Evolutionary conservation across 2,113 vertebrate species (phyloP), one percentile per base, ranked within the genome.

Genomic region (Tapirus terrestris): DNA sequence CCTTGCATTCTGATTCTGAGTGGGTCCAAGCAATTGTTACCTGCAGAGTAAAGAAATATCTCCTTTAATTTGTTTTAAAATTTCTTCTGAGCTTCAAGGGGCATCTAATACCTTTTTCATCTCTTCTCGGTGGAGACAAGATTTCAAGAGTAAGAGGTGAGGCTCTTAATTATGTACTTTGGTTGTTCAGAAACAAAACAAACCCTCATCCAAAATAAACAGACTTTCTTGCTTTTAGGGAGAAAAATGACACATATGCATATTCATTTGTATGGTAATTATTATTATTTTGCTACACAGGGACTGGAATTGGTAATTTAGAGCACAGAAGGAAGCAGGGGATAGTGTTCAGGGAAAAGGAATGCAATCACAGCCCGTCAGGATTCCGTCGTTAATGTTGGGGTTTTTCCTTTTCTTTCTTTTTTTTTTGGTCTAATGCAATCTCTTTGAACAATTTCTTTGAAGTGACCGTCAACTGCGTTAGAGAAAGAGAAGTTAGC

Each of bases 251-350:
- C 97, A 96, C 61, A 77, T 88, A 94, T 97, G 96, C 97, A 94
- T 95, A 96, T 97, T 97, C 96, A 95, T 96, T 98, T 94, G 61
- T 89, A 97, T 95, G 97, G 91, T 97, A 96, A 98, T 97, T 88
- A 96, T 94, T 81, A 73, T 96, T 92, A 96, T 97, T 97, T 96
- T 76, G 90, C 96, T 97, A 70, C 91, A 17, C 94, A 90, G 97
- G 97, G 97, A 95, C 90, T 84, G 9, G 96, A 81, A 92, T 81
- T 79, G 92, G 91, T 96, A 94, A 97, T 97, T 92, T 48, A 95
- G 95, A 97, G 90, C 90, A 20, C 75, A 68, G 18, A 56, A 39
- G 58, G 85, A 95, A 9, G 75, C 94, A n/a, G 83, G 89, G 88
- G 87, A 17, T 61, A 58, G 90, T 1, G 88, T 53, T 96, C 72